Evolutionary conservation across 1,140 invertebrate genomes (phyloP).

Genomic region (Eulimnadia texana): DNA sequence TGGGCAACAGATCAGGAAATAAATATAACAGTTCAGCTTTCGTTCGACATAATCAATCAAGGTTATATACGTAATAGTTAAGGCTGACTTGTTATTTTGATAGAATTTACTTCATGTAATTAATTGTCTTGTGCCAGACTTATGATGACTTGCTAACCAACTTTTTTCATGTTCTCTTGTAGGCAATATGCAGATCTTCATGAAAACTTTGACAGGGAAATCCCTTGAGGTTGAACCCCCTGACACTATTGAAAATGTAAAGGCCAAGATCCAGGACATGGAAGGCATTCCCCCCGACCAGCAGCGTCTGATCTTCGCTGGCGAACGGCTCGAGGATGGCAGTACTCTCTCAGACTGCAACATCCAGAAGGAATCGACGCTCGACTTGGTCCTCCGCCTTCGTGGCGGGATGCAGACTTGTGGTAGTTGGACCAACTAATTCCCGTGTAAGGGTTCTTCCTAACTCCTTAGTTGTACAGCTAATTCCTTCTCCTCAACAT

Average conservation of each 20-base stretch:
- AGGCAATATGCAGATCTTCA: constrained; percentile 79
- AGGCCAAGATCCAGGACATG: constrained; percentile 64
- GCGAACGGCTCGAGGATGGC: constrained; percentile 46
- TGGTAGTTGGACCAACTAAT: no score
- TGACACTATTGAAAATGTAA: constrained; percentile 75
- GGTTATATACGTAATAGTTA: no score
- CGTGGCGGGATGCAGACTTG: constrained; percentile 57
- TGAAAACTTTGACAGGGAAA: constrained; percentile 69
- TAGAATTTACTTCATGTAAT: no score
- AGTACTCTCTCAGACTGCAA: constrained; percentile 39
- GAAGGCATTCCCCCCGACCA: constrained; percentile 41
- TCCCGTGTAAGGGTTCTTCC: no score
- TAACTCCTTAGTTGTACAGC: no score
- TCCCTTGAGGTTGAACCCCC: constrained; percentile 66
- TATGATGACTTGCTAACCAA: no score
- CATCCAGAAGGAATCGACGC: constrained; percentile 34
- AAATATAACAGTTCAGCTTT: no score
- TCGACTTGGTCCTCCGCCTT: constrained; percentile 30
- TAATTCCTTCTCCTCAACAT: no score
- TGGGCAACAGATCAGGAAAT: no score
- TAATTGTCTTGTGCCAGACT: no score
- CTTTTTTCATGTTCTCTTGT: background rate
- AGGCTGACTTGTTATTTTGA: no score
- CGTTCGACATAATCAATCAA: no score
- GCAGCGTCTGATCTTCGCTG: constrained; percentile 39